Percentiles rank a stretch among this genome's conserved stretches.
These are phyloP conservation scores for Bombyx mandarina DNA, from an alignment of 1,140 invertebrate genomes.

Conservation along the genomic window DNA sequence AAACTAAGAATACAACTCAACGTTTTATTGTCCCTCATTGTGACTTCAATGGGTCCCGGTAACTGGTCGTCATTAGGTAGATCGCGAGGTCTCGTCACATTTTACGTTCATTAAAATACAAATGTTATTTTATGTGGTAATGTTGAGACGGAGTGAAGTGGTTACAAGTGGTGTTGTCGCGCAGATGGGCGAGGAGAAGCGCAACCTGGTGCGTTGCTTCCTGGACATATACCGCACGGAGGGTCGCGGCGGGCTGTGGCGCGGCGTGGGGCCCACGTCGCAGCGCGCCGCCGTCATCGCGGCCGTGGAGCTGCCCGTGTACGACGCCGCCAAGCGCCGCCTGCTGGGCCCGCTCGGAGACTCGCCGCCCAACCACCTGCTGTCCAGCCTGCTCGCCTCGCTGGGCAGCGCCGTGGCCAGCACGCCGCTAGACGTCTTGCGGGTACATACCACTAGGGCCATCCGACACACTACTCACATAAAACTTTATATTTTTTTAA, in stretches of 20 bases:
- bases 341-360: constrained; percentile 83
- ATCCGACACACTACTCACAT: no score
- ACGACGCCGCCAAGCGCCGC: constrained; percentile 90
- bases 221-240: constrained; percentile 36
- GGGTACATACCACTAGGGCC: constrained; percentile 75
- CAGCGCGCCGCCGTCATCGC: constrained; percentile 93
- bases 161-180: constrained; percentile 18
- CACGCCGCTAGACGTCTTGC: constrained; percentile 94
- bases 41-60: no score
- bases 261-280: constrained; percentile 92
- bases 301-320: constrained; percentile 93
- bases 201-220: constrained; percentile 41
- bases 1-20: no score
- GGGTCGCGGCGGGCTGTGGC: constrained; percentile 49
- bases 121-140: no score
- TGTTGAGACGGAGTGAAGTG: background rate
- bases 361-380: constrained; percentile 87
- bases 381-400: constrained; percentile 93
- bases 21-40: no score
- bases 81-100: no score
- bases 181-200: constrained; percentile 51
- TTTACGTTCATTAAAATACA: no score
- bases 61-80: no score
- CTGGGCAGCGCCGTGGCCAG: constrained; percentile 93
- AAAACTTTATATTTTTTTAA: background rate